Evolutionary conservation across 2,113 vertebrate genomes (phyloP), one percentile per base, ranked within the genome.

Genomic region (Eclectus roratus): DNA sequence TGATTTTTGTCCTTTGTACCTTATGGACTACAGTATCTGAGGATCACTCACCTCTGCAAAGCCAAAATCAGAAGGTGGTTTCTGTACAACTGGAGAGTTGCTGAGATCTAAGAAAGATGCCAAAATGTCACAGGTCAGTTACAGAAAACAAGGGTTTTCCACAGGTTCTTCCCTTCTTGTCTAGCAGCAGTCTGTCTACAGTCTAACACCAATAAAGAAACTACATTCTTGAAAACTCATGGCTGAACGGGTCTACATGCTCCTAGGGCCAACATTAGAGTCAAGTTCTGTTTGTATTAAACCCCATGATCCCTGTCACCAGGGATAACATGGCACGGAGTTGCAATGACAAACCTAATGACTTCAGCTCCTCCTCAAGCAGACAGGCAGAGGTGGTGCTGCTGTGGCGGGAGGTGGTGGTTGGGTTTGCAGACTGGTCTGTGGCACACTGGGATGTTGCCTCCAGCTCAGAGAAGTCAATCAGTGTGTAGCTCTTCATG

Each of bases 381-480:
- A 95, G 95, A 33, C 97, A 96, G 4, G 65, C 28, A 2, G 94
- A 93, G 41, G n/a, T 7, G 2, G 95, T 87, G 69, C 76, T 84
- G 50, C 92, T 1, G 8, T 89, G 78, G 52, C 41, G 21, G 19
- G 86, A 44, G 35, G 35, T 4, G 0, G 13, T 7, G 39, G 58
- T 1, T 5, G 3, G 1, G 9, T 71, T 25, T 17, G 23, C 63
- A 47, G 0, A 16, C 9, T 52, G 85, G 2, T 50, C 80, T 23
- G 77, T 1, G 15, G 61, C 19, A 15, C 11, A 3, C 55, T 43
- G 84, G 31, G 53, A 24, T 3, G 8, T n/a, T 0, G 41, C 64
- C 89, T 98, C 98, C 89, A 98, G 83, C 3, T 98, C 98, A 0
- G 98, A 98, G 78, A 99, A 97, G 95, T 99, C 98, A 9, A 99